Evolutionary conservation across 2,797 vertebrate species (phyloP), one percentile per base, ranked within the genome.

Genomic region (Iguana delicatissima): DNA sequence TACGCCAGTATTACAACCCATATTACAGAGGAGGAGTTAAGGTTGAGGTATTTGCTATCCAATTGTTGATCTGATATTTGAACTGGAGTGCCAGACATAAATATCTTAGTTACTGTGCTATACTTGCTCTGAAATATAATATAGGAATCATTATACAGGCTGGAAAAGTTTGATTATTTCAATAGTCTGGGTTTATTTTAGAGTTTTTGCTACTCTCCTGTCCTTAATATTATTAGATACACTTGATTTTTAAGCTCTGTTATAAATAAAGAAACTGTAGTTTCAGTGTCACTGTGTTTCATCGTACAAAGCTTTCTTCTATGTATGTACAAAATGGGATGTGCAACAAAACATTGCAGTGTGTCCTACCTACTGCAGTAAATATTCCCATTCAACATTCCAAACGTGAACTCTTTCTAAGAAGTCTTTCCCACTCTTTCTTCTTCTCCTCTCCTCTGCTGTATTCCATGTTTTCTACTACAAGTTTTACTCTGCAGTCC

Each of bases 151-250:
- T 73, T 80, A 57, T 59, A 62, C 29, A 88, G 24, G 6, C 14
- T 46, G 38, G 62, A 83, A 83, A n/a, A 64, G 46, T 84, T 89
- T 72, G 64, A 72, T 72, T 76, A 52, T 89, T 89, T 76, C 6
- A 64, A 46, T 32, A 57, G n/a, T 6, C 64, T 59, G 9, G 24
- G 16, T 72, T 67, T 77, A 55, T 77, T 18, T 50, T 69, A 32
- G 72, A 77, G 6, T 24, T 26, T 22, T 74, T n/a, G 46, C 42
- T 67, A 24, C 52, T 64, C 67, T 79, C 1, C 4, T 74, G 62
- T 74, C 81, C 32, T 32, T 57, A 76, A 76, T 74, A 77, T 59
- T 73, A 46, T 83, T 89, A 73, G 57, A 76, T 55, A 14, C 55
- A 20, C 38, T 67, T 55, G 12, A 32, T 38, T 85, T 89, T 77